phyloP scores from a whole-genome alignment of 2,113 vertebrate genomes.

The Potamarius usumacintae region DNA sequence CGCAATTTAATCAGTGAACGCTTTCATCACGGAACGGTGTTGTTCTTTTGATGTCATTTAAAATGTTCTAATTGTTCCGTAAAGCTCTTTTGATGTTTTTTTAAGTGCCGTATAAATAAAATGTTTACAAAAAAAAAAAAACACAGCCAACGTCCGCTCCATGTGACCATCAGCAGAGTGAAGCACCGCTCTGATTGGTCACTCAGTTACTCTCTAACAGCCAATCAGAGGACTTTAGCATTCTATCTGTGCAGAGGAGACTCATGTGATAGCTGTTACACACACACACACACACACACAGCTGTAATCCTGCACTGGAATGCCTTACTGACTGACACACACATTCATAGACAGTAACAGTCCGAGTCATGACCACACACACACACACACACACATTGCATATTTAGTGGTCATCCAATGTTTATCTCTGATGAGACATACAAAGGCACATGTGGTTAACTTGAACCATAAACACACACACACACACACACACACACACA shows the following conservation, averaged over 20 bases:
- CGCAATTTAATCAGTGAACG: background rate
- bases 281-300: background rate
- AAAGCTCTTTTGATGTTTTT: background rate
- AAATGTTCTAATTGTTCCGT: background rate
- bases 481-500: conserved; percentile 13
- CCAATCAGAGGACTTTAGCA: background rate
- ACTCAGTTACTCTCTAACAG: background rate
- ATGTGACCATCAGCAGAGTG: background rate
- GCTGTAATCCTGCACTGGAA: background rate
- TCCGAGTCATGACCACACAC: background rate
- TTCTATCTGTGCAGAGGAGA: background rate
- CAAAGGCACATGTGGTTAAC: conserved; percentile 72
- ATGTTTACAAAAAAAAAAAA: background rate
- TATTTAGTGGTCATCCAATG: conserved; percentile 51
- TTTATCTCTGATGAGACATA: conserved; percentile 48
- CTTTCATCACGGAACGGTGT: background rate
- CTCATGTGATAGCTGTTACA: background rate
- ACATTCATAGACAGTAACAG: conserved; percentile 13
- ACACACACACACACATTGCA: conserved; percentile 40
- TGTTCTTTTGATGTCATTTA: background rate
- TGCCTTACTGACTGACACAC: background rate
- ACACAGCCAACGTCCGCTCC: background rate
- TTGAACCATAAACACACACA: conserved; percentile 57
- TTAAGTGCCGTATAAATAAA: background rate
- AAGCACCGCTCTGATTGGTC: background rate